Evolutionary conservation across 2,888 invertebrate genomes (phyloP).

Genomic region (Cremastobaeus sp.): DNA sequence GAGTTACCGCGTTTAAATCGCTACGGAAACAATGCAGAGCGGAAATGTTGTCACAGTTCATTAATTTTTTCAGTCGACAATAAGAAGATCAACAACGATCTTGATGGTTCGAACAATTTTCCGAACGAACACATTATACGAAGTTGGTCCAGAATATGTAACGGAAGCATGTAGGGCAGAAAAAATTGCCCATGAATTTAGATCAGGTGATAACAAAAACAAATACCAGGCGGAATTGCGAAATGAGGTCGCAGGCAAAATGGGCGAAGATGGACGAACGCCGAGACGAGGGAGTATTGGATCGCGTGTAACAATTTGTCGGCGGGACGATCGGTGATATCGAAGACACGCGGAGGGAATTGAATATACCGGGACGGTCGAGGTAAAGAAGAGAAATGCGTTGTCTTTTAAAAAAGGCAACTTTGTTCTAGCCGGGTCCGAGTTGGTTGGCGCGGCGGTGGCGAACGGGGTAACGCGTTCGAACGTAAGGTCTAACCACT

Average conservation of each 20-base stretch:
- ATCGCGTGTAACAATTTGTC: slow-evolving; percentile 55
- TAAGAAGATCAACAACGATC: no score
- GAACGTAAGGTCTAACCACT: slow-evolving; percentile 52
- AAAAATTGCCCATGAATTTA: slow-evolving; percentile 1
- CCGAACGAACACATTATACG: no score
- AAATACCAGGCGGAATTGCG: no score
- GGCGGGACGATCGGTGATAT: slow-evolving; percentile 48
- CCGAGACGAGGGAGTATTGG: slow-evolving; percentile 26
- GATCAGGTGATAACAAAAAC: slow-evolving; percentile 7
- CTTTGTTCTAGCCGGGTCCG: slow-evolving; percentile 2
- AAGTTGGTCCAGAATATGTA: no score
- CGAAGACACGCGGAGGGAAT: slow-evolving; percentile 67
- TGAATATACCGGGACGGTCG: slow-evolving; percentile 72
- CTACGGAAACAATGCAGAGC: no score
- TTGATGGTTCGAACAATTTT: no score
- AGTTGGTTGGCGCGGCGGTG: slow-evolving; percentile 29
- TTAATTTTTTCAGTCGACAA: no score
- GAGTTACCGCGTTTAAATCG: no score
- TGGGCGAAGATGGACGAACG: slow-evolving; percentile 43
- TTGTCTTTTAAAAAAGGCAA: slow-evolving; percentile 62
- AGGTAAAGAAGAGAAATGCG: slow-evolving; percentile 68
- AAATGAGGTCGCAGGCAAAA: slow-evolving; percentile 1
- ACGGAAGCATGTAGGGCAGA: no score
- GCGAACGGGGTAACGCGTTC: not conserved
- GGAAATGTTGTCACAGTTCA: no score